A percentile compares a stretch with the other conserved stretches of the same genome.
phyloP scores from a whole-genome alignment of 2,888 invertebrate genomes.

The Chrysina gloriosa region DNA sequence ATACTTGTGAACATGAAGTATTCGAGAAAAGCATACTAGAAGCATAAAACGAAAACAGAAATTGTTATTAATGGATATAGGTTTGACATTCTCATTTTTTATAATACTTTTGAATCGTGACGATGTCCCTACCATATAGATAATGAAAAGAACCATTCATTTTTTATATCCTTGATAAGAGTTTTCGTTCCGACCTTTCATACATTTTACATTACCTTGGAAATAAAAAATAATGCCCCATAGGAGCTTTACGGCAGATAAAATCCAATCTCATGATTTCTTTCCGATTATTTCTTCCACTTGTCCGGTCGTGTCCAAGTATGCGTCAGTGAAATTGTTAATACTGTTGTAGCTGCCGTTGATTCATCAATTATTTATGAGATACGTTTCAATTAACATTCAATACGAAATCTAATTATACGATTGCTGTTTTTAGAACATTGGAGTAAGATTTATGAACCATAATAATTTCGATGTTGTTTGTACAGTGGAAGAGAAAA shows the following conservation, averaged over 20 bases:
- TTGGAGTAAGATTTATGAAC: neutral
- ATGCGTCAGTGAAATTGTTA: slow-evolving; percentile 9
- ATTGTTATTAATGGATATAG: slow-evolving; percentile 22
- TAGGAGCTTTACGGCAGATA: slow-evolving; percentile 8
- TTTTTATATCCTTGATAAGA: slow-evolving; percentile 23
- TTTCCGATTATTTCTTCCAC: slow-evolving; percentile 27
- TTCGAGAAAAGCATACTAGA: neutral
- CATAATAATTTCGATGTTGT: too few species aligned
- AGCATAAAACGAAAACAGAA: slow-evolving; percentile 4
- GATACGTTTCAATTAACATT: neutral
- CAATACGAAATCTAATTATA: neutral
- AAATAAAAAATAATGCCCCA: slow-evolving; percentile 29
- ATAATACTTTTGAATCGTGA: slow-evolving; percentile 1
- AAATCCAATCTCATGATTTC: slow-evolving; percentile 23
- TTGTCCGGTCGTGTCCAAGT: slow-evolving; percentile 18
- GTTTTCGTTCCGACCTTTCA: slow-evolving; percentile 26
- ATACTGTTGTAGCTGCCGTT: neutral
- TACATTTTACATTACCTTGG: slow-evolving; percentile 29
- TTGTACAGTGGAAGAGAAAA: too few species aligned
- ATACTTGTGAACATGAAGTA: neutral
- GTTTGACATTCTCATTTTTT: neutral
- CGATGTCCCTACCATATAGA: slow-evolving; percentile 5
- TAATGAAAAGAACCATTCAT: slow-evolving; percentile 27
- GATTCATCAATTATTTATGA: slow-evolving; percentile 18
- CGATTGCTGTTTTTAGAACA: neutral